Base-by-base conservation (phyloP, 2,888 invertebrate genomes). In the Eupithecia pulchellata region DNA sequence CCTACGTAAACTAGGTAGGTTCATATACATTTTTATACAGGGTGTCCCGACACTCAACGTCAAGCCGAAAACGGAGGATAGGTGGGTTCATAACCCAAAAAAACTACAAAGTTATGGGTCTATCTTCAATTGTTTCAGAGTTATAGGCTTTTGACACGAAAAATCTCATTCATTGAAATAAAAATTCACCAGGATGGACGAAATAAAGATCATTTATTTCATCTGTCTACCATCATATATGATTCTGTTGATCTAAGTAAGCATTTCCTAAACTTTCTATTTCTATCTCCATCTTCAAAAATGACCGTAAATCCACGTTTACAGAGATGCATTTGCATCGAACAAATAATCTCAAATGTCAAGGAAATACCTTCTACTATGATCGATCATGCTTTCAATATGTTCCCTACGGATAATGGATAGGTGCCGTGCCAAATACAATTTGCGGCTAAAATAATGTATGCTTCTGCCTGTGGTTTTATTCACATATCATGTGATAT, bases 311-410 rank as follows among this genome's bases (percentile, higher is more conserved):
- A 52, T 13, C 13, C 11, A 25, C n/a, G 25, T 52, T 52, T 11
- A 13, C 25, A 30, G 14, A 34, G 20, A 61, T 61, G 61, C 25
- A 61, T 61, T 61, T 68, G 65, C 71, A 69, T 42, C 55, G 25
- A 39, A 32, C 47, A 52, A 57, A 69, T 36, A 55, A 69, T 65
- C 61, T 67, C 57, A 30, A 52, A 69, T 69, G 65, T 61, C 42
- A 62, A 65, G 34, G 61, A 66, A 60, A 34, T 58, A 67, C 55
- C 27, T 29, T 58, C 17, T 55, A 72, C 69, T 29, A 20, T 73
- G 73, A 70, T 67, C 61, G 68, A 72, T 72, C 68, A 29, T 65
- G 68, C 57, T 66, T 72, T 66, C 61, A 71, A 67, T 66, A 58
- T 66, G 39, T 62, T 34, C 32, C 65, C 68, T 30, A 17, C 20